phyloP scores from a whole-genome alignment of 1,140 invertebrate species.

The Drosophila seguyi region DNA sequence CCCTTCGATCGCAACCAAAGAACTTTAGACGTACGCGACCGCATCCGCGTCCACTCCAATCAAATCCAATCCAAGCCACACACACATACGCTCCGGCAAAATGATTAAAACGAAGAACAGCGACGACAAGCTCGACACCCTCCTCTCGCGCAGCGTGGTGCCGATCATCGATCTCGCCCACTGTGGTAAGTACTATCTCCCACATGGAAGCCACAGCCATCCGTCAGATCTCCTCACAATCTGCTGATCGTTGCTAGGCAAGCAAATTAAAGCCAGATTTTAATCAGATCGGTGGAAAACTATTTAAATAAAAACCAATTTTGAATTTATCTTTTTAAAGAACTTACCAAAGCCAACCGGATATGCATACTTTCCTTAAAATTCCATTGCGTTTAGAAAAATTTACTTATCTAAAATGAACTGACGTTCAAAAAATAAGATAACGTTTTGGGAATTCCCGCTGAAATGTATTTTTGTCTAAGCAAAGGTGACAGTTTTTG shows the following conservation, averaged over 20 bases:
- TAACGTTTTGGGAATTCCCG: slow-evolving; percentile 5
- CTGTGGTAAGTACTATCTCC: slow-evolving; percentile 88
- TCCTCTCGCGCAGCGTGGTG: slow-evolving; percentile 89
- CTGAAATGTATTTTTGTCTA: background rate
- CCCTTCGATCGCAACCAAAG: slow-evolving; percentile 54
- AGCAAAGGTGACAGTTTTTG: background rate
- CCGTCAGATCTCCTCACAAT: background rate
- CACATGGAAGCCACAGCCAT: background rate
- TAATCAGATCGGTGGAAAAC: background rate
- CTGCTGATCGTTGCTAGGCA: slow-evolving; percentile 42
- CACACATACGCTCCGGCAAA: slow-evolving; percentile 46
- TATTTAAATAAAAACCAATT: background rate
- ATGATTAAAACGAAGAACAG: slow-evolving; percentile 75
- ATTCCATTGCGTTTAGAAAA: background rate
- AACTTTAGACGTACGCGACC: slow-evolving; percentile 40
- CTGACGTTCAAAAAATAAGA: background rate
- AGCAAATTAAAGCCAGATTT: slow-evolving; percentile 7
- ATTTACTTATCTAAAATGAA: background rate
- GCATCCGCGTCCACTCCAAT: slow-evolving; percentile 3
- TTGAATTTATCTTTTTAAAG: slow-evolving; percentile 2
- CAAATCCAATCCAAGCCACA: slow-evolving; percentile 12
- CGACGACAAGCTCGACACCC: slow-evolving; percentile 86
- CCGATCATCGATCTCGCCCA: slow-evolving; percentile 91
- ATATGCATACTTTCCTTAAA: background rate
- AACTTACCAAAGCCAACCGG: background rate